Base-by-base conservation (phyloP, 1,140 invertebrate species). In the Zaprionus gabonicus region DNA sequence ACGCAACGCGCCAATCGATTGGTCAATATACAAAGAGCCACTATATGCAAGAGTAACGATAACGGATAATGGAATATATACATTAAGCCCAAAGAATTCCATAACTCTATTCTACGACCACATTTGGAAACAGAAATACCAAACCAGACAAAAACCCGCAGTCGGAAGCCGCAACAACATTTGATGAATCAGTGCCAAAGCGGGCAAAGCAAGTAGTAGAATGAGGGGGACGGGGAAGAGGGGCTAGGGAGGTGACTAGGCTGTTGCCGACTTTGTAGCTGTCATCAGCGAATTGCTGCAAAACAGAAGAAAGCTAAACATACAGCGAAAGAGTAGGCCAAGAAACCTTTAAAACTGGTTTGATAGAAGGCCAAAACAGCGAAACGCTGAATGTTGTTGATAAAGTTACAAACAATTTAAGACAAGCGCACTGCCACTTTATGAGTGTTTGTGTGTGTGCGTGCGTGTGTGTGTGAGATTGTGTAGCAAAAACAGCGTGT, bases 251-350 rank as follows among this genome's bases (percentile, higher is more conserved):
- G 31, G 49, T 10, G 36, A 27, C 13, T 17, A 10, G 23, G 27
- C n/a, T 25, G 49, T 4, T 55, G 66, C 25, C 72, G 59, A 68
- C 57, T 64, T 74, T 73, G 74, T 41, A 41, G 41, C 78, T 83
- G 84, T 88, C 85, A 88, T 88, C 78, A 79, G 85, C 85, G 79
- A 81, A 81, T 65, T 69, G 69, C 74, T 63, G 75, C 81, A 75
- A 90, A 88, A 80, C 78, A 80, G 67, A 88, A 88, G 85, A 88
- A 88, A 88, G 85, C 85, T 88, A 81, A 90, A 90, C 72, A 76
- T 62, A 76, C 71, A 70, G 81, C 58, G 71, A 73, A 77, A 90
- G 71, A 90, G 71, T 72, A 84, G 68, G 66, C 58, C 59, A 81
- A 81, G 74, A 88, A 88, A 90, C 71, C 75, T 87, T 78, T 82